Evolutionary conservation across 1,140 invertebrate genomes (phyloP), one percentile per base, ranked within the genome.

Genomic region (Luehdorfia chinensis): DNA sequence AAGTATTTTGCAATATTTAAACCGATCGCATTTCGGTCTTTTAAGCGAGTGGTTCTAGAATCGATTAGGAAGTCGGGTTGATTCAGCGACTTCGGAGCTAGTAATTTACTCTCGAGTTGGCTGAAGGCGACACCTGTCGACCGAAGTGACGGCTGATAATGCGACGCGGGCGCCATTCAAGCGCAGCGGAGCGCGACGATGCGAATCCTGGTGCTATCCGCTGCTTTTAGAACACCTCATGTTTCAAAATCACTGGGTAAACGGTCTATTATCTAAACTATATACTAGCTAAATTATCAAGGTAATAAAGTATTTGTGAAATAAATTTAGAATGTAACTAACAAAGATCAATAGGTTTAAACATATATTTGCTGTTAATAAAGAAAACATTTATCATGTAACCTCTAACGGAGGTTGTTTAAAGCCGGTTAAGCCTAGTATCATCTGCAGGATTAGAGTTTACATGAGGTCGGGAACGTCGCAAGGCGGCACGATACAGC

Each of bases 91-190:
- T 79, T 79, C 69, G 68, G 71, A 76, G 76, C 76, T 76, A 80
- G 83, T 86, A 86, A 84, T 86, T 86, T 84, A 83, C 79, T 84
- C 75, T 86, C 76, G 78, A 84, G 77, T 83, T 80, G 72, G 81
- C 78, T 85, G 83, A 81, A 79, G 78, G 76, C 75, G 83, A 86
- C 83, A 86, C 83, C 77, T 84, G 83, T 81, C 83, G 79, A 59
- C 61, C 65, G 61, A 75, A 80, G 73, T 86, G 83, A 84, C 83
- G 75, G 76, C 67, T 77, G 78, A 83, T 86, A 84, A 86, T 86
- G 73, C 77, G 77, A 84, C 66, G 75, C 79, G 70, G 69, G 64
- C 66, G 75, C 72, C 69, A 85, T 85, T 84, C 72, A 70, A 64
- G 78, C 67, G 69, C 77, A 74, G 36, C 67, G 55, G 62, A 72